Evolutionary conservation across 2,797 vertebrate species (phyloP), one percentile per base, ranked within the genome.

Genomic region (Girardinus metallicus): DNA sequence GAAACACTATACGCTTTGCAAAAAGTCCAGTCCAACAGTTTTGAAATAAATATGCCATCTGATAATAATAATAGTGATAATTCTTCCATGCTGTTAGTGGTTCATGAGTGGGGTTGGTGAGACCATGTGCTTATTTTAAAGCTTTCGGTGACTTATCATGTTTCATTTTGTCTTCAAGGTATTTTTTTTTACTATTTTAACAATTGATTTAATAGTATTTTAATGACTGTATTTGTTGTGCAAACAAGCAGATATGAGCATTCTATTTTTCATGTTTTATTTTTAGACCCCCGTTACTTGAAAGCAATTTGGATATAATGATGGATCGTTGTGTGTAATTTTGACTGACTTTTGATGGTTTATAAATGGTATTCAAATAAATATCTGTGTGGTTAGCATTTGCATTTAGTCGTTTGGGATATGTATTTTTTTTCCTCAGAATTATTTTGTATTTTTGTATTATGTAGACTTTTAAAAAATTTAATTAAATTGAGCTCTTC

Each of bases 31-130:
- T 60, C 43, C 46, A 73, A 23, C 60, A 55, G 31, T 46, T 6
- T 21, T 60, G 21, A 7, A 31, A 21, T 66, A 77, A 79, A 75
- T 21, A 26, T 11, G 8, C 70, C 34, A 73, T 53, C 46, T 36
- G 36, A 78, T 43, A 36, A 34, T 34, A 41, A 77, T 29, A 82
- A 62, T 29, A 82, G 71, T 43, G 41, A 76, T 72, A 60, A 49
- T 16, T 76, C 44, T 41, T 60, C 26, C 71, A 75, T 18, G 43
- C n/a, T 71, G n/a, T 47, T 47, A n/a, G n/a, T n/a, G n/a, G n/a
- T 1, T 64, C 62, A 13, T 34, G 13, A 86, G 68, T 53, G 3
- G 0, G 49, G 44, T 46, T 53, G 26, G 75, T 72, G 51, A 43
- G 51, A 23, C 31, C 55, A 7, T 29, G 0, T 53, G 0, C 11